Conservation (phyloP, 2,797 vertebrate species). For the Poeciliopsis presidionis region DNA sequence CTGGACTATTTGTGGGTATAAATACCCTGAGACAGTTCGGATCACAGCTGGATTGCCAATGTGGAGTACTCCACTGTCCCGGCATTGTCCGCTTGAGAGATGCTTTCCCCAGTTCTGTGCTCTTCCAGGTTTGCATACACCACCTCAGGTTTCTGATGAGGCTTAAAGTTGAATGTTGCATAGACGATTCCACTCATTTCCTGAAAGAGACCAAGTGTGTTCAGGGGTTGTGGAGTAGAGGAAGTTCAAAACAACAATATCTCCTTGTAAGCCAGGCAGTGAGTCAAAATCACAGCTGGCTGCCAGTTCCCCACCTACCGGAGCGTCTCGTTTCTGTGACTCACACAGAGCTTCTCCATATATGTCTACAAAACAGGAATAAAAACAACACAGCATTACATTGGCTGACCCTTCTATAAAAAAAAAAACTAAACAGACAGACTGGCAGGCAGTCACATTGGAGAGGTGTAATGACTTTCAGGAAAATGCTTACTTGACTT, state of each 20-base stretch:
- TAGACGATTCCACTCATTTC: conserved; percentile 68
- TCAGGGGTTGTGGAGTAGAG: conserved; percentile 19
- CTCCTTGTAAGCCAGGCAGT: conserved; percentile 41
- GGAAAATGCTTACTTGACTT: conserved; percentile 33
- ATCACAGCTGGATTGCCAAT: conserved; percentile 57
- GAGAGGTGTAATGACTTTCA: neutral
- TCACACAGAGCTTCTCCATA: conserved; percentile 54
- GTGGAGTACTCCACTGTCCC: conserved; percentile 77
- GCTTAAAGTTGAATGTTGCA: conserved; percentile 75
- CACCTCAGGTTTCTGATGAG: conserved; percentile 43
- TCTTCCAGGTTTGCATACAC: conserved; percentile 69
- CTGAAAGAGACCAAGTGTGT: conserved; percentile 48
- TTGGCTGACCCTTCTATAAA: neutral
- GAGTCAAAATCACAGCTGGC: conserved; percentile 61
- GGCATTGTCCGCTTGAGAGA: conserved; percentile 23
- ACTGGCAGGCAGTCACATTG: conserved; percentile 1
- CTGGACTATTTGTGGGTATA: neutral
- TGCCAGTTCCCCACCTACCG: conserved; percentile 62
- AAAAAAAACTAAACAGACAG: neutral
- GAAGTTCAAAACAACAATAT: conserved; percentile 34
- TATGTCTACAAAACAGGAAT: conserved; percentile 53
- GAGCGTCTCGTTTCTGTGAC: conserved; percentile 52
- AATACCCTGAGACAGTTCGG: neutral
- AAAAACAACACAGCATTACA: conserved; percentile 26
- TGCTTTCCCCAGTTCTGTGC: conserved; percentile 16